Percentiles rank a stretch among this genome's conserved stretches.
These are phyloP conservation scores for Nesoenas mayeri DNA, from an alignment of 2,113 vertebrate genomes.

Conservation along the genomic window DNA sequence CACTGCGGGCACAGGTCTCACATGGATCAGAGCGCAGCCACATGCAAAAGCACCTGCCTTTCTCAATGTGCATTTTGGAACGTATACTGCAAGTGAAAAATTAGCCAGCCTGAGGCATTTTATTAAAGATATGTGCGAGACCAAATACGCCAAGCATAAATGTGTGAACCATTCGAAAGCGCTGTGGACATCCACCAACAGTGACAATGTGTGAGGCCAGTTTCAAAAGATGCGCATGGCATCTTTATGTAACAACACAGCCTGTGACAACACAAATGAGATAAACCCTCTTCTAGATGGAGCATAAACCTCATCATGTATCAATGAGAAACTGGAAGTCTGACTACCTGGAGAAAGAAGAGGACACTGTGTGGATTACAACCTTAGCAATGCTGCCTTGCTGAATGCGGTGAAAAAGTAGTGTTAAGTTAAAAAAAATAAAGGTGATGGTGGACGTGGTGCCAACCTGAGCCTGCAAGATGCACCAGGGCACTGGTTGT, in stretches of 20 bases:
- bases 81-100: background rate
- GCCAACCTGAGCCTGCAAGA: background rate
- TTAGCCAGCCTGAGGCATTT: background rate
- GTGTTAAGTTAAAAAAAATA: background rate
- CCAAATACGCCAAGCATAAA: background rate
- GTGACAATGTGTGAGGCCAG: slow-evolving; percentile 15
- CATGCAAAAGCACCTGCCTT: background rate
- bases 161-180: background rate
- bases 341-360: background rate
- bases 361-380: accelerated
- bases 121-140: background rate
- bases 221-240: background rate
- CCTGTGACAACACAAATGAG: background rate
- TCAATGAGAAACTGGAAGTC: background rate
- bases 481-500: background rate
- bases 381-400: background rate
- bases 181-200: slow-evolving; percentile 16
- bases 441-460: background rate
- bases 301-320: background rate
- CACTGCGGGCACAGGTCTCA: background rate
- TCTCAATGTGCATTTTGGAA: background rate
- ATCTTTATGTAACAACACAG: background rate
- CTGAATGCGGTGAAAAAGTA: background rate
- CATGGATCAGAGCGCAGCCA: accelerated
- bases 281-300: background rate